Base-by-base conservation (phyloP, 2,888 invertebrate species). In the Eurytoma californica region DNA sequence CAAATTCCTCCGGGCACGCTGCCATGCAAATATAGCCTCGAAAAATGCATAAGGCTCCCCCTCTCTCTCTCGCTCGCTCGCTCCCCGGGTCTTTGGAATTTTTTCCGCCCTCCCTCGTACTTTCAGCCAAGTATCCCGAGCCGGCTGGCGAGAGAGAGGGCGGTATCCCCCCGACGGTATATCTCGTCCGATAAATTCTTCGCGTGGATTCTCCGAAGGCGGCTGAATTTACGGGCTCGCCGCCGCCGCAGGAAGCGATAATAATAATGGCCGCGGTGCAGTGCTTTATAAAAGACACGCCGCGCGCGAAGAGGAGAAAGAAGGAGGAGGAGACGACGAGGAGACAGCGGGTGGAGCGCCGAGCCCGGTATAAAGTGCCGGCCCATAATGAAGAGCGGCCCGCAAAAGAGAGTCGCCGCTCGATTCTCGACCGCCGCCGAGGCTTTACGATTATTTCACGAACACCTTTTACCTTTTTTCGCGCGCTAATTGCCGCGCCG, bases 131-230 rank as follows among this genome's bases (percentile, higher is more conserved):
- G 68, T 69, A 69, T 57, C 28, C 14, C 53, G 39, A 53, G 67
- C 24, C 16, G 28, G 67, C 24, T 53, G 57, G 16, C 9, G 14
- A 72, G 55, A 9, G 30, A 65, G 63, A 47, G n/a, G 63, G 9
- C 9, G 60, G 55, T 13, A 20, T 51, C 16, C 47, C 47, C 39
- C 30, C 55, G 39, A 39, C 20, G 51, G 63, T 65, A 70, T 68
- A 79, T 69, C 63, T 77, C 75, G 76, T 51, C 74, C 82, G 82
- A 85, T 85, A 85, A 86, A 85, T 85, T 86, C 85, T 80, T 75
- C 20, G 81, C 58, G 80, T 51, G 67, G 55, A 69, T 76, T 76
- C 66, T 68, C 66, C 67, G 53, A 39, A 20, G 53, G 20, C 68
- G 57, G 75, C 63, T 65, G 57, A 67, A 70, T 77, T 77, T 77